Evolutionary conservation across 1,140 invertebrate species (phyloP).

Genomic region (Sarcophaga peregrina): DNA sequence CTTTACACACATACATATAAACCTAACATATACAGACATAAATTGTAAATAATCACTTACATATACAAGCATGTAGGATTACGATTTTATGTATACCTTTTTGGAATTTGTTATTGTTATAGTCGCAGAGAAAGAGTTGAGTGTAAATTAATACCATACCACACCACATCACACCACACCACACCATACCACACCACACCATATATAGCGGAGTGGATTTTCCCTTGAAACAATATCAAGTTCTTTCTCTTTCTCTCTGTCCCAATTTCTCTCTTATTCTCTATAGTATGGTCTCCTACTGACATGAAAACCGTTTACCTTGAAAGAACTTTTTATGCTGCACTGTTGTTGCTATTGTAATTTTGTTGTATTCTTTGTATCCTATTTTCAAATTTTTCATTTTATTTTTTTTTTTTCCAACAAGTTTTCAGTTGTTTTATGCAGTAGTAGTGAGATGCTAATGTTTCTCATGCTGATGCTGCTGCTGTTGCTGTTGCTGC

Average conservation of each 20-base stretch:
- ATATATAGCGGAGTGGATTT: no score
- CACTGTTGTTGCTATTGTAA: no score
- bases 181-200: not conserved
- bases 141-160: conserved; percentile 6
- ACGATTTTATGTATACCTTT: not conserved
- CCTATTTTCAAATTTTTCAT: no score
- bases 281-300: no score
- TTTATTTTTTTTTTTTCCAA: not conserved
- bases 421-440: conserved; percentile 2
- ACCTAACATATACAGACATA: not conserved
- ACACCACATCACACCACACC: not conserved
- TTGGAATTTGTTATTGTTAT: not conserved
- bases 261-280: not conserved
- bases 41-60: not conserved
- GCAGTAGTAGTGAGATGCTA: not conserved
- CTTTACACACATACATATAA: not conserved
- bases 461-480: not conserved
- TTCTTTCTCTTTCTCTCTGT: not conserved
- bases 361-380: no score
- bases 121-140: not conserved
- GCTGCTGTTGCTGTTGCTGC: not conserved
- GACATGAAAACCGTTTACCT: not conserved
- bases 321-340: not conserved
- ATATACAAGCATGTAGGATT: not conserved
- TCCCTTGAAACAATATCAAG: no score